Evolutionary conservation across 2,888 invertebrate species (phyloP).

Genomic region (Lamellibrachia columna): DNA sequence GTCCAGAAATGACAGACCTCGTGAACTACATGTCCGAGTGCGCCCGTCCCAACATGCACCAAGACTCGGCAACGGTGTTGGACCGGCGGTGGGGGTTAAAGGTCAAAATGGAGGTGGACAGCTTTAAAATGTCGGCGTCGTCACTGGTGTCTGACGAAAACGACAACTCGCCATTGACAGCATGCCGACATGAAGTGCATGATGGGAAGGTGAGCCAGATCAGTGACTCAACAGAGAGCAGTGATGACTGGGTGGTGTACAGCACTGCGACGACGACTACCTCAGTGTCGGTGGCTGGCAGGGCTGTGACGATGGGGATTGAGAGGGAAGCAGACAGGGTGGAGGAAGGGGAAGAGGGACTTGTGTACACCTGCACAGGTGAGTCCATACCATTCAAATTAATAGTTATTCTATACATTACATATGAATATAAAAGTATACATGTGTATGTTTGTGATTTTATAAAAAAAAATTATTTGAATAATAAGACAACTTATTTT

Average conservation of each 20-base stretch:
- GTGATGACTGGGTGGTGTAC: constrained; percentile 22
- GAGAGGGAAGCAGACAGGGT: constrained; percentile 18
- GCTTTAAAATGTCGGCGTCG: background rate
- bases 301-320: background rate
- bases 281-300: constrained; percentile 17
- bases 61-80: background rate
- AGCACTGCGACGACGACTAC: background rate
- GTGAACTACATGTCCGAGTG: constrained; percentile 11
- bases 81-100: background rate
- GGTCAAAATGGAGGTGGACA: background rate
- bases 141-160: background rate
- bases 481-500: too few species aligned
- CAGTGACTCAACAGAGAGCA: background rate
- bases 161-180: background rate
- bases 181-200: background rate
- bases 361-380: constrained; percentile 33
- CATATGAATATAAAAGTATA: too few species aligned
- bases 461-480: too few species aligned
- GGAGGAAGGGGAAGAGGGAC: constrained; percentile 34
- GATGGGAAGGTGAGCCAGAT: background rate
- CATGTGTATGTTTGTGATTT: too few species aligned
- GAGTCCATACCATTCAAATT: constrained; percentile 12
- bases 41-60: background rate
- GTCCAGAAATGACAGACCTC: background rate
- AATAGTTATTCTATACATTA: background rate